phyloP scores from a whole-genome alignment of 2,888 invertebrate species.

The Torymus texanus region DNA sequence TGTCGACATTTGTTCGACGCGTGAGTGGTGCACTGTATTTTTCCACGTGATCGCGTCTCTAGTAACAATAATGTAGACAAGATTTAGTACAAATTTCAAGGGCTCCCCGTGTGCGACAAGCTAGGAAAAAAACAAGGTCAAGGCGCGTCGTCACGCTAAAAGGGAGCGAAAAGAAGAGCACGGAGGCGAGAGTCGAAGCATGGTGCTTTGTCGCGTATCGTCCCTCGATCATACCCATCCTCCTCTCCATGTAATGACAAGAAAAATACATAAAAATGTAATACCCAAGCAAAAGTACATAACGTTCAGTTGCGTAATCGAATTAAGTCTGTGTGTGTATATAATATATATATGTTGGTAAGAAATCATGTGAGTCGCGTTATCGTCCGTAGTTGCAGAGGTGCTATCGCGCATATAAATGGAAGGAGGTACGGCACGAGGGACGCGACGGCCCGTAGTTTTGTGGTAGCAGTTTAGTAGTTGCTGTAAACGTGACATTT shows the following conservation, averaged over 20 bases:
- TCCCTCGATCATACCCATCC: conserved; percentile 32
- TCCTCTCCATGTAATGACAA: conserved; percentile 30
- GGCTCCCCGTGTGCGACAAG: conserved; percentile 14
- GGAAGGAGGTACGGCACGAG: conserved; percentile 48
- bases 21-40: conserved; percentile 52
- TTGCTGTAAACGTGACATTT: conserved; percentile 55
- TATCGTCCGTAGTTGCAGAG: conserved; percentile 30
- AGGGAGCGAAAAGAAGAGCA: conserved; percentile 36
- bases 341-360: conserved; percentile 46
- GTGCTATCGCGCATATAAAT: conserved; percentile 28
- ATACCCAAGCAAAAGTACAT: conserved; percentile 39
- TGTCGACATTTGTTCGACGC: conserved; percentile 36
- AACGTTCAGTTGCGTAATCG: conserved; percentile 50
- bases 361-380: conserved; percentile 41
- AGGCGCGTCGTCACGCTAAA: conserved; percentile 34
- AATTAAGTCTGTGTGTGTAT: conserved; percentile 50
- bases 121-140: conserved; percentile 31
- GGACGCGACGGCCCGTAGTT: conserved; percentile 47
- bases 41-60: conserved; percentile 51
- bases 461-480: conserved; percentile 51
- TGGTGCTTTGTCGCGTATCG: conserved; percentile 43
- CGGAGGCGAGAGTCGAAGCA: conserved; percentile 45
- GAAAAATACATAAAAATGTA: conserved; percentile 30
- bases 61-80: conserved; percentile 50
- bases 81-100: conserved; percentile 51